A percentile compares a stretch with the other conserved stretches of the same genome.
These are phyloP conservation scores for Drosophila asahinai DNA, from an alignment of 1,140 invertebrate genomes.

Conservation along the genomic window DNA sequence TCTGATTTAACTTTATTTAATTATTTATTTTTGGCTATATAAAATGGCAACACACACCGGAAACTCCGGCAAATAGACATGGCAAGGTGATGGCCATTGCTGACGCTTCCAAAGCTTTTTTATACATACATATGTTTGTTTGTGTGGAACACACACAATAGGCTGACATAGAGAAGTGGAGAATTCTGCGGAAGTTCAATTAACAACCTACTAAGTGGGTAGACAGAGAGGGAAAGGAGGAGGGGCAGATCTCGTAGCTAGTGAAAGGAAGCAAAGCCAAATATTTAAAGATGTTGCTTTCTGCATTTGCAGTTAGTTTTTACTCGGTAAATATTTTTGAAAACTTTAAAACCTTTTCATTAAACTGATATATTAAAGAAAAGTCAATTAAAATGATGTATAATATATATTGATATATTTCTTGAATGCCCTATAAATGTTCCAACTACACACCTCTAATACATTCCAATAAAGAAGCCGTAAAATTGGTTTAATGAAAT, in stretches of 20 bases:
- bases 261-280: conserved; percentile 15
- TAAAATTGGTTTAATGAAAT: conserved; percentile 61
- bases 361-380: neutral
- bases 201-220: conserved; percentile 42
- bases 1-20: neutral
- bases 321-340: neutral
- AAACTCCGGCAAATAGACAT: conserved; percentile 38
- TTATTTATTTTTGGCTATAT: conserved; percentile 17
- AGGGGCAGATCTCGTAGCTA: neutral
- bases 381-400: neutral
- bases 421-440: neutral
- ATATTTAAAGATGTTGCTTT: neutral
- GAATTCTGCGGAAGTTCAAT: conserved; percentile 68
- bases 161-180: conserved; percentile 26
- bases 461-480: conserved; percentile 14
- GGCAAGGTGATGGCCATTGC: conserved; percentile 61
- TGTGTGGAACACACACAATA: conserved; percentile 36
- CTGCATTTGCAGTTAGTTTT: conserved; percentile 1
- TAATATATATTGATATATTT: neutral
- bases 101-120: conserved; percentile 31
- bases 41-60: conserved; percentile 42
- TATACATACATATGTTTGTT: neutral
- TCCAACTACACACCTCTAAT: neutral
- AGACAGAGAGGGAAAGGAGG: neutral
- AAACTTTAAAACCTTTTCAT: neutral